Base-by-base conservation (phyloP, 2,888 invertebrate genomes). In the Microplitis deprimator region DNA sequence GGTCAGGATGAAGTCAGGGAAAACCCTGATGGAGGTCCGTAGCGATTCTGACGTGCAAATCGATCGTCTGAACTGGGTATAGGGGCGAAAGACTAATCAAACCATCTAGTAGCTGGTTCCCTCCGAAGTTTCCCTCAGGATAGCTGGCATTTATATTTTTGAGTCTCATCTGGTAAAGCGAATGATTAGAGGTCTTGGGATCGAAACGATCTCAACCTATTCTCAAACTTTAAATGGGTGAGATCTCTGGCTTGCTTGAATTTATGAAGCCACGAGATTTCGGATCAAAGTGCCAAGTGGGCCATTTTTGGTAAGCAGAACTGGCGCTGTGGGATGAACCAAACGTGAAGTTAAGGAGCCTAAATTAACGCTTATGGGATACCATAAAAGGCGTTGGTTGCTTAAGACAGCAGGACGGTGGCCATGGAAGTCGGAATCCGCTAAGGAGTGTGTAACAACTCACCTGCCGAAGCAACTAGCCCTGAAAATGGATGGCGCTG, bases 1-100 rank as follows among this genome's bases (percentile, higher is more conserved):
- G 93, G 92, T 91, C 91, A 93, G 93, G 93, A 92, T 90, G 92
- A 93, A 93, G 93, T 90, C 93, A 92, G 92, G 92, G 92, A 92
- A 92, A 93, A 93, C 92, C 91, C 91, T 92, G 93, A 91, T 93
- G 93, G 93, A 93, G 92, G 93, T 92, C 92, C 93, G 93, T 90
- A 93, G 93, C 93, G 93, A 91, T 93, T 93, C 93, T 94, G 93
- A 94, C 93, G 93, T 94, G 93, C 93, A 94, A 94, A 94, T 94
- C 93, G 93, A 93, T 94, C 93, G 93, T 93, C 92, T 90, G 92
- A 94, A 92, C 92, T 93, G 93, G 92, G 93, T 93, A 93, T 93
- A 94, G 93, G 92, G 93, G 92, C 92, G 91, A 92, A 92, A 92
- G 92, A 91, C 92, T 92, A 93, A 94, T 94, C 93, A 93, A 93